These are phyloP conservation scores for Porites lutea DNA, from an alignment of 64 coral and sea anemone genomes.

Conservation along the genomic window DNA sequence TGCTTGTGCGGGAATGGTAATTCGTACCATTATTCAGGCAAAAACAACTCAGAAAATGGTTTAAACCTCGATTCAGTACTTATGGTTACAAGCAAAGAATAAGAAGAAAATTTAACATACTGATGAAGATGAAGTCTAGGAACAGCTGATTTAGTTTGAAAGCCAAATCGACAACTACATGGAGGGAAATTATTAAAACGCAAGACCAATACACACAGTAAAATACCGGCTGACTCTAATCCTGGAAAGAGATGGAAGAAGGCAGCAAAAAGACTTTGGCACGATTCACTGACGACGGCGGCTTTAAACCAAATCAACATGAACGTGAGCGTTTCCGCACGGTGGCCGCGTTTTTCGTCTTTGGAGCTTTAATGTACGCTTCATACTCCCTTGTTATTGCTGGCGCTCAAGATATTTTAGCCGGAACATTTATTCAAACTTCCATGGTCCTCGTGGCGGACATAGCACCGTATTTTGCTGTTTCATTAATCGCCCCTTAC, in stretches of 20 bases:
- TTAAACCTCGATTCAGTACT: no score
- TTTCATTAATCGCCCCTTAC: constrained; percentile 80
- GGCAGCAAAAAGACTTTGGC: constrained; percentile 7
- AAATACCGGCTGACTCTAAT: background rate
- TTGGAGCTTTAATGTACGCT: constrained; percentile 81
- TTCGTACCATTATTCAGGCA: background rate
- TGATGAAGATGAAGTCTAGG: no score
- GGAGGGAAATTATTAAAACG: no score
- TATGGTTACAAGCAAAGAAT: no score
- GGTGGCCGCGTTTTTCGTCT: constrained; percentile 78
- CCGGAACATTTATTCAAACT: constrained; percentile 88
- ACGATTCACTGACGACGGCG: background rate
- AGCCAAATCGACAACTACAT: no score
- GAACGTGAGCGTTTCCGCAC: constrained; percentile 68
- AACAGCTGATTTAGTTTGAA: background rate
- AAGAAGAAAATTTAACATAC: no score
- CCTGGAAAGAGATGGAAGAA: background rate
- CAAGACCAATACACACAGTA: background rate
- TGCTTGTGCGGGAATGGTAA: background rate
- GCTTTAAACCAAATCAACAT: background rate
- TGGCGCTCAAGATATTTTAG: constrained; percentile 89
- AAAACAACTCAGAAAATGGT: no score
- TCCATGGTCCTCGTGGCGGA: constrained; percentile 83
- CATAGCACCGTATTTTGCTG: constrained; percentile 83
- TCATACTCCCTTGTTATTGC: constrained; percentile 84